phyloP scores from a whole-genome alignment of 2,113 vertebrate genomes.

The Syngnathoides biaculeatus region DNA sequence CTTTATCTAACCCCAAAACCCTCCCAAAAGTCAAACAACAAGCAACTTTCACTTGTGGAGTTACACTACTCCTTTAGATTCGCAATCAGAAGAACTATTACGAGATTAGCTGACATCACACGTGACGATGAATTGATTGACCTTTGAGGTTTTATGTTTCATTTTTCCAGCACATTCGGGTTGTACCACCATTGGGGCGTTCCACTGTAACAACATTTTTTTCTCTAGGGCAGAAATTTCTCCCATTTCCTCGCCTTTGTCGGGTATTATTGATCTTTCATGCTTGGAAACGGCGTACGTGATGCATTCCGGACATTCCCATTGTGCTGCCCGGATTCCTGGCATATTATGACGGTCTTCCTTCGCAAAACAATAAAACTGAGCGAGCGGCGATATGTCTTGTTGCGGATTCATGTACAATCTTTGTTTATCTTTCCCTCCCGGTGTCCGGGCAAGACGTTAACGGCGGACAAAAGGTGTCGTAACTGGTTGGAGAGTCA shows the following conservation, averaged over 20 bases:
- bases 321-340: neutral
- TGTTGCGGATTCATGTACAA: slow-evolving; percentile 14
- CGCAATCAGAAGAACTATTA: neutral
- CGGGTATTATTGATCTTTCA: neutral
- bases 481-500: slow-evolving; percentile 27
- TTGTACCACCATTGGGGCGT: neutral
- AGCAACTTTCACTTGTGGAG: too few relatives aligned
- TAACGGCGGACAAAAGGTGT: slow-evolving; percentile 56
- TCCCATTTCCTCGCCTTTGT: neutral
- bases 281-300: neutral
- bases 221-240: neutral
- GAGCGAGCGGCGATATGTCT: slow-evolving; percentile 21
- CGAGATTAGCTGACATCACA: neutral
- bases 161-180: neutral
- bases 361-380: neutral
- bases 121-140: neutral
- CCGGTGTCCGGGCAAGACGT: slow-evolving; percentile 18
- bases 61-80: too few relatives aligned
- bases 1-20: too few relatives aligned
- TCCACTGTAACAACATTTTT: neutral
- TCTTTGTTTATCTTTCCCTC: slow-evolving; percentile 8
- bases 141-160: neutral
- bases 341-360: neutral
- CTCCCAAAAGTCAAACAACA: too few relatives aligned
- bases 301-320: slow-evolving; percentile 5